Percentiles rank a stretch among this genome's conserved stretches.
These are phyloP conservation scores for Onychomys leucogaster DNA, from an alignment of 2,797 vertebrate genomes.

Conservation along the genomic window DNA sequence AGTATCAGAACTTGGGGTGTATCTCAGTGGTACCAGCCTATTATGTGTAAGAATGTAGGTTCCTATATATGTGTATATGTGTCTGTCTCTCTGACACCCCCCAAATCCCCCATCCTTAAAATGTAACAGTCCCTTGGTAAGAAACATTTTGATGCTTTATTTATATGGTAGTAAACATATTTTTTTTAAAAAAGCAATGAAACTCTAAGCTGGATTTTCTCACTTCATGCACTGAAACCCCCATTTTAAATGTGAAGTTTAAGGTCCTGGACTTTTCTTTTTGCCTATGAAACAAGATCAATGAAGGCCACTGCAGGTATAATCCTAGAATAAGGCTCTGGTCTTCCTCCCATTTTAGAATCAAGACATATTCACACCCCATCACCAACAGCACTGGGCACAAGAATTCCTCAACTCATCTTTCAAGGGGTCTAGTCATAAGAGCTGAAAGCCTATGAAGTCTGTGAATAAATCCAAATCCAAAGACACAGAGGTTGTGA, in stretches of 20 bases:
- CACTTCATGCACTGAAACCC: not conserved
- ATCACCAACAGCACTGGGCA: not conserved
- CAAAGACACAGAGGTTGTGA: not conserved
- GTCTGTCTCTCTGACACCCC: not conserved
- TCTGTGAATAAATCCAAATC: not conserved
- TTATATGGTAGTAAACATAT: not conserved
- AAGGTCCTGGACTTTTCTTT: not conserved
- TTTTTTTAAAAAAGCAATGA: not conserved
- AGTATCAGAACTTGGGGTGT: not conserved
- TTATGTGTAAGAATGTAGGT: not conserved
- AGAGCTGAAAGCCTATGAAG: not conserved
- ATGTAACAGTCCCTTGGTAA: not conserved
- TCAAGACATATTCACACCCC: not conserved
- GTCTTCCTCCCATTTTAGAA: not conserved
- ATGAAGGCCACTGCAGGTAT: not conserved
- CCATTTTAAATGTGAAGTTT: slow-evolving; percentile 28
- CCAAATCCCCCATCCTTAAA: not conserved
- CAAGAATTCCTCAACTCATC: not conserved
- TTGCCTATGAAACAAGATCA: slow-evolving; percentile 18
- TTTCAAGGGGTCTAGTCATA: not conserved
- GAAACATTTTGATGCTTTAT: not conserved
- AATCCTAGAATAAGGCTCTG: not conserved
- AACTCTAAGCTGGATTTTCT: slow-evolving; percentile 6
- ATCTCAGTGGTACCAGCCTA: not conserved
- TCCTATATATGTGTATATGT: not conserved